Evolutionary conservation across 1,140 invertebrate species (phyloP), one percentile per base, ranked within the genome.

Genomic region (Cephus cinctus): DNA sequence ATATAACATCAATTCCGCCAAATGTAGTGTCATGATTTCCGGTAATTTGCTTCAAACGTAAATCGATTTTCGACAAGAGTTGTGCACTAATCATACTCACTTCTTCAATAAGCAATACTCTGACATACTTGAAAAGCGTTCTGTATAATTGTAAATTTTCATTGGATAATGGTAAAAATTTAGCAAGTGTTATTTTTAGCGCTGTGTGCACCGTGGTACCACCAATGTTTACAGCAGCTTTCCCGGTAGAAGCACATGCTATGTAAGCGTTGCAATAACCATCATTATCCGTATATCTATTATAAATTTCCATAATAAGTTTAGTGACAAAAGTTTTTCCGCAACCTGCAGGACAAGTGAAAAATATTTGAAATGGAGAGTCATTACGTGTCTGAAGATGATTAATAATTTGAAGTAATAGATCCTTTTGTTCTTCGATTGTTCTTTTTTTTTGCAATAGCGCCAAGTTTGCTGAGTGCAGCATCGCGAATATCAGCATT

Each of bases 61-160:
- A 12, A 40, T 69, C 56, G 18, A 73, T 50, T 20, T 59, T 23
- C 5, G 35, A 4, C 18, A 69, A 44, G 8, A 60, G 38, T 43
- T 45, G 42, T 5, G 50, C 20, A 27, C 63, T 59, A 14, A 69
- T 58, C 69, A 71, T 72, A 18, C 59, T 63, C 8, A 73, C 52
- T 56, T 73, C 68, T 59, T 73, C 67, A 25, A 73, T 66, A 14
- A 72, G 66, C 21, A 73, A 22, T 14, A 65, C 22, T 50, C 56
- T 56, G 12, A 58, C 32, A 40, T 62, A 45, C 19, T 30, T 50
- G 9, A 60, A 52, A 31, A 48, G 45, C 11, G 12, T 16, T 23
- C 49, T 12, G 18, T 60, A 43, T 30, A 27, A 45, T 35, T 63
- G 56, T 30, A 34, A 30, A n/a, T 55, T 30, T 35, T 55, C 55